Evolutionary conservation across 2,797 vertebrate genomes (phyloP).

Genomic region (Passerculus sandwichensis): DNA sequence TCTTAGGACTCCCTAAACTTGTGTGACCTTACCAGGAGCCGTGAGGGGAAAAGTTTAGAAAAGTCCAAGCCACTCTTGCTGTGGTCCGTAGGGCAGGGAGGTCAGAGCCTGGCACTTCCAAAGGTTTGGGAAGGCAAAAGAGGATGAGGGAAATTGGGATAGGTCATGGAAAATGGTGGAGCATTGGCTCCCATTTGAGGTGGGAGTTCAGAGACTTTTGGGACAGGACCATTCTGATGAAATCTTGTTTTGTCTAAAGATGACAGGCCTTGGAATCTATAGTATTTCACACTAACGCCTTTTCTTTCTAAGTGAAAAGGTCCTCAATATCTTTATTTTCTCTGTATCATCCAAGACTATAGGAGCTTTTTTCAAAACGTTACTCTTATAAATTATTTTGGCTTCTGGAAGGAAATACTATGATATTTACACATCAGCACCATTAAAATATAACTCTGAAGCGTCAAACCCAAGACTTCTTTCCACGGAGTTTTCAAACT

Average conservation of each 20-base stretch:
- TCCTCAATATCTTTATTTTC: not conserved
- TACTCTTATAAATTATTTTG: not conserved
- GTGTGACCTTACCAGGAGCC: not conserved
- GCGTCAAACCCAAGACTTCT: not conserved
- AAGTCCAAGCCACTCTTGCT: not conserved
- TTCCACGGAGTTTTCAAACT: not conserved
- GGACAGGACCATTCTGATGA: not conserved
- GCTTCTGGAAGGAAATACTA: not conserved
- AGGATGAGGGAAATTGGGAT: not conserved
- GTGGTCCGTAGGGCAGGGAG: not conserved
- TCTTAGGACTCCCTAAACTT: not conserved
- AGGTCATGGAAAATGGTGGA: not conserved
- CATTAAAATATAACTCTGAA: not conserved
- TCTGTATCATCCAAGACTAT: not conserved
- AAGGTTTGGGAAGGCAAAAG: not conserved
- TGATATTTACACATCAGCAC: not conserved
- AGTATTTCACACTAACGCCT: not conserved
- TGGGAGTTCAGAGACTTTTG: not conserved
- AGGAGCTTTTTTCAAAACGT: not conserved
- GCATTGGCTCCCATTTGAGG: accelerated
- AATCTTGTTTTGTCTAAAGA: not conserved
- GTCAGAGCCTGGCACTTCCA: not conserved
- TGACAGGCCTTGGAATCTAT: not conserved
- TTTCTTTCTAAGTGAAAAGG: not conserved
- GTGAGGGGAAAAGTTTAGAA: not conserved